Evolutionary conservation across 2,797 vertebrate genomes (phyloP).

Genomic region (Rachycentron canadum): DNA sequence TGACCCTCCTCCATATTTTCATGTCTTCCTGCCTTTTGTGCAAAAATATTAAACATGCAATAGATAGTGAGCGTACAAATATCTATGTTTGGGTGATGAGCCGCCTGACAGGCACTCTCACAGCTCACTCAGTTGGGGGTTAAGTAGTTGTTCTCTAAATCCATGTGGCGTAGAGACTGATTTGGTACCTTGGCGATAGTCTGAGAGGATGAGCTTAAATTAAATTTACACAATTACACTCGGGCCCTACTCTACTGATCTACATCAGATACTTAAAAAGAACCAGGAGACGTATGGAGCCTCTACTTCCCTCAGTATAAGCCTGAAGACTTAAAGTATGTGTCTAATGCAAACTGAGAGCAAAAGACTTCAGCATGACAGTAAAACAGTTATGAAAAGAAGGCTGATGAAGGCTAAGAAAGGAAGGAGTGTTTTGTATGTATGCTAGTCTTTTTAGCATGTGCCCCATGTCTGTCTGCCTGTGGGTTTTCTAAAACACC

Average conservation of each 20-base stretch:
- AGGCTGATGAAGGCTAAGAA: slow-evolving; percentile 28
- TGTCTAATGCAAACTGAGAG: slow-evolving; percentile 57
- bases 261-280: slow-evolving; percentile 25
- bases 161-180: slow-evolving; percentile 13
- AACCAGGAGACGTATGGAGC: slow-evolving; percentile 22
- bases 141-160: slow-evolving; percentile 57
- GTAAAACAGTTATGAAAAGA: slow-evolving; percentile 47
- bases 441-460: slow-evolving; percentile 13
- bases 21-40: slow-evolving; percentile 15
- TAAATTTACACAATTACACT: slow-evolving; percentile 30
- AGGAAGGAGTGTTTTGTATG: slow-evolving; percentile 20
- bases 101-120: slow-evolving; percentile 13
- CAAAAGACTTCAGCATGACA: slow-evolving; percentile 48
- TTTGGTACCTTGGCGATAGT: slow-evolving; percentile 22
- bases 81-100: slow-evolving; percentile 27
- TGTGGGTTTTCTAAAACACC: slow-evolving; percentile 35
- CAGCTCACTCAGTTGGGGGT: slow-evolving; percentile 21
- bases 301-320: slow-evolving; percentile 5
- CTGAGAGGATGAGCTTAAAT: slow-evolving; percentile 44
- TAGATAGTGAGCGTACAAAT: slow-evolving; percentile 9
- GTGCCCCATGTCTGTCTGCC: slow-evolving; percentile 17
- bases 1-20: background rate
- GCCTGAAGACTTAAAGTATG: slow-evolving; percentile 43
- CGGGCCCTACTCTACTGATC: slow-evolving; percentile 27
- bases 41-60: background rate